phyloP scores from a whole-genome alignment of 2,888 invertebrate genomes.

The Eulithis prunata region DNA sequence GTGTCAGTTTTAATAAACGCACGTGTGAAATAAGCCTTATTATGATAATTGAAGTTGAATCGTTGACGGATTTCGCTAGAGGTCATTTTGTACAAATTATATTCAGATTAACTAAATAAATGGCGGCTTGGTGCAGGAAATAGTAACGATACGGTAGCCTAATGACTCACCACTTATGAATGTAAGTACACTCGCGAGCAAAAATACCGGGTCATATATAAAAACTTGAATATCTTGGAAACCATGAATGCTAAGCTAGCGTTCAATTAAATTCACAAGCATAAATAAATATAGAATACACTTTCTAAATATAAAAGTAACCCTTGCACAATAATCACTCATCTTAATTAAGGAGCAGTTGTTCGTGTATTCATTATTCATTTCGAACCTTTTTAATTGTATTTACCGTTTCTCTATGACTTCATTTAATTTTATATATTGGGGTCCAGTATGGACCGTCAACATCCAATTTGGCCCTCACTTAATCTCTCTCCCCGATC shows the following conservation, averaged over 20 bases:
- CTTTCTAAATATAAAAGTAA: neutral
- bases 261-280: too few relatives aligned
- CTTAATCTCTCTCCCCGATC: conserved; percentile 68
- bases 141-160: conserved; percentile 18
- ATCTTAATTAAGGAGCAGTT: conserved; percentile 39
- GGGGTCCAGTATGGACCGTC: conserved; percentile 59
- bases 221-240: too few relatives aligned
- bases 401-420: conserved; percentile 69
- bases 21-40: conserved; percentile 27
- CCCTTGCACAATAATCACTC: conserved; percentile 8
- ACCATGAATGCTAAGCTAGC: too few relatives aligned
- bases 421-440: conserved; percentile 63
- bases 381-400: conserved; percentile 70
- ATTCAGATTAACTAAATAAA: conserved; percentile 29
- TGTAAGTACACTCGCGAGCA: conserved; percentile 4
- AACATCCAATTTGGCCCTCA: conserved; percentile 71
- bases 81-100: conserved; percentile 31
- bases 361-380: conserved; percentile 60
- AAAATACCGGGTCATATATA: too few relatives aligned
- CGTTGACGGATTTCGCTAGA: conserved; percentile 23
- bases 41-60: conserved; percentile 19
- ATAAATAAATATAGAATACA: too few relatives aligned
- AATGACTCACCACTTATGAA: conserved; percentile 28
- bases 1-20: neutral
- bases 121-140: conserved; percentile 32